Conservation (phyloP, 2,797 vertebrate species). For the Florisuga fusca region DNA sequence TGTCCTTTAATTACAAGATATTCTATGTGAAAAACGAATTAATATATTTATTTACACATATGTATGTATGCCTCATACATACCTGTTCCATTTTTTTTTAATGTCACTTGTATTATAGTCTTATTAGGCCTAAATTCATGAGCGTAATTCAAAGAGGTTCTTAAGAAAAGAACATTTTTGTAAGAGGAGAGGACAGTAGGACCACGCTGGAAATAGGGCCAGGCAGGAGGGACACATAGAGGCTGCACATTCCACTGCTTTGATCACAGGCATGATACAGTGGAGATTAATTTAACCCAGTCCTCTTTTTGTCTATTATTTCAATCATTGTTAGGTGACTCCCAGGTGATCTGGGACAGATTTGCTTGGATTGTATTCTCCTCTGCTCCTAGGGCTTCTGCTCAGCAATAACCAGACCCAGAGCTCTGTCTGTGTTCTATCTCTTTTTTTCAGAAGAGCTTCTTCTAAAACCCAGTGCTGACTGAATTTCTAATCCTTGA, state of each 20-base stretch:
- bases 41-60: too few relatives aligned
- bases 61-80: neutral
- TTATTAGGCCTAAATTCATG: neutral
- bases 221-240: neutral
- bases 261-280: too few relatives aligned
- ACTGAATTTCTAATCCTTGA: slow-evolving; percentile 4
- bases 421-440: neutral
- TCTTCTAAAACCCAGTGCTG: neutral
- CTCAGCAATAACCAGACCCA: neutral
- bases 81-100: neutral
- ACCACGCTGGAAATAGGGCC: too few relatives aligned
- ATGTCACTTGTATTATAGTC: neutral
- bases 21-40: neutral
- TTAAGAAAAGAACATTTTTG: neutral
- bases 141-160: neutral
- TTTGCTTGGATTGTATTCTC: neutral
- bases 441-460: neutral
- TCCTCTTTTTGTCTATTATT: neutral
- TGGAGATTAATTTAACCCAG: neutral
- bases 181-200: too few relatives aligned
- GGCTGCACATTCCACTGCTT: too few relatives aligned
- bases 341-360: neutral
- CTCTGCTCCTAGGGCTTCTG: neutral
- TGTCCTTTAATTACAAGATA: neutral
- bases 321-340: neutral